Base-by-base conservation (phyloP, 2,888 invertebrate species). In the Dilophus febrilis region DNA sequence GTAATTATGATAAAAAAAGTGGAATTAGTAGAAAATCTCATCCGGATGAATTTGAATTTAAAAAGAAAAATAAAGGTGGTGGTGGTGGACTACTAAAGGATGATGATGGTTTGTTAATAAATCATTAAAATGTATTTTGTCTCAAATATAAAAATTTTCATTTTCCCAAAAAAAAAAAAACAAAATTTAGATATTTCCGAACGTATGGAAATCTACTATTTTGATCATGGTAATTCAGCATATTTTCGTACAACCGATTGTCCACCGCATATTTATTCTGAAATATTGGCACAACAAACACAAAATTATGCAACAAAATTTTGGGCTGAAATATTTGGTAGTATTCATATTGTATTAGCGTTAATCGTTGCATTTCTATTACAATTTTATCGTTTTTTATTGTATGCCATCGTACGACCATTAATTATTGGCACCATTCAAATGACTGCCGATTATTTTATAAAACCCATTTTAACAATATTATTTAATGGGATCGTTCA, bases 251-350 rank as follows among this genome's bases (percentile, higher is more conserved):
- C 76, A 3, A 75, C 75, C 1, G 77, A 77, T 47, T 64, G 63
- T 7, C 68, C 71, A n/a, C 76, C 75, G 1, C 56, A 70, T 19
- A 57, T 74, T 10, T 50, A 59, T 12, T 66, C 73, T 0, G 72
- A 75, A 44, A 55, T 65, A 26, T 51, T 71, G 18, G 71, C 72
- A 0, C 71, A 76, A 45, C 68, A 67, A 48, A 70, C 72, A 1
- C 72, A 72, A 41, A 56, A 61, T 36, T 67, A 67, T 44, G 71
- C 73, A 2, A 73, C 70, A 0, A 64, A 66, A 49, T 76, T 76
- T 51, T 77, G 77, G 75, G 75, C 76, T 0, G 74, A 77, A 50
- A 59, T 75, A 44, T 77, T 76, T 50, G 76, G 75, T 1, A 64
- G 68, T 2, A 51, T 74, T 17, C 72, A 77, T 49, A 69, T 77